Conservation (phyloP, 2,888 invertebrate genomes). For the Torymus texanus region DNA sequence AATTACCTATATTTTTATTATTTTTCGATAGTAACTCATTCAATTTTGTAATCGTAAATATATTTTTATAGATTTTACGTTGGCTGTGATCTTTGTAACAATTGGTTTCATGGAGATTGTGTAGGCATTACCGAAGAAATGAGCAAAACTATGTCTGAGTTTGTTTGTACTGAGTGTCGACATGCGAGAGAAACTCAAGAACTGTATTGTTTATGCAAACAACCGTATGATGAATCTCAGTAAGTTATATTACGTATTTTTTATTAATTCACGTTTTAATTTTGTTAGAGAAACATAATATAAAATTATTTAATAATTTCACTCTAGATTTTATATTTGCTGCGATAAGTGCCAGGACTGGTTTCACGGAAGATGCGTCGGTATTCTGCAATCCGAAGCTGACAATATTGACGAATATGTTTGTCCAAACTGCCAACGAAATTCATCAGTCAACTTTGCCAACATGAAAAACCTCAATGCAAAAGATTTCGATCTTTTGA, state of each 20-base stretch:
- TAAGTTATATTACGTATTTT: constrained; percentile 76
- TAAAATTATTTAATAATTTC: constrained; percentile 40
- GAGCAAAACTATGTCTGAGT: constrained; percentile 92
- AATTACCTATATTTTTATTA: not conserved
- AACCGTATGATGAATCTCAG: constrained; percentile 98
- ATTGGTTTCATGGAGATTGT: constrained; percentile 99
- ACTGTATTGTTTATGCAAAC: constrained; percentile 95
- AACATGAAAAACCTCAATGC: constrained; percentile 90
- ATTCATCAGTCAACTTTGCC: constrained; percentile 91
- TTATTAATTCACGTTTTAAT: constrained; percentile 12
- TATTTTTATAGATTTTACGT: constrained; percentile 88
- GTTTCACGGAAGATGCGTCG: constrained; percentile 99
- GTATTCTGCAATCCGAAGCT: constrained; percentile 94
- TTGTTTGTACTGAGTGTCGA: constrained; percentile 90
- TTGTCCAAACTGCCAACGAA: constrained; percentile 96
- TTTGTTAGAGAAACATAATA: constrained; percentile 14
- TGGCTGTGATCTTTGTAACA: constrained; percentile 97
- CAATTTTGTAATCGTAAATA: not conserved
- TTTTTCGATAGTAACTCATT: too few species aligned
- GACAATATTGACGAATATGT: constrained; percentile 97
- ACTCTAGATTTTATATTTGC: constrained; percentile 95
- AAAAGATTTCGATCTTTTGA: constrained; percentile 89
- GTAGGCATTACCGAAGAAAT: constrained; percentile 94
- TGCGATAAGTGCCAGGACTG: constrained; percentile 99
- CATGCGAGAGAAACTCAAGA: constrained; percentile 92